phyloP scores from a whole-genome alignment of 2,113 vertebrate species.

The Castor canadensis region DNA sequence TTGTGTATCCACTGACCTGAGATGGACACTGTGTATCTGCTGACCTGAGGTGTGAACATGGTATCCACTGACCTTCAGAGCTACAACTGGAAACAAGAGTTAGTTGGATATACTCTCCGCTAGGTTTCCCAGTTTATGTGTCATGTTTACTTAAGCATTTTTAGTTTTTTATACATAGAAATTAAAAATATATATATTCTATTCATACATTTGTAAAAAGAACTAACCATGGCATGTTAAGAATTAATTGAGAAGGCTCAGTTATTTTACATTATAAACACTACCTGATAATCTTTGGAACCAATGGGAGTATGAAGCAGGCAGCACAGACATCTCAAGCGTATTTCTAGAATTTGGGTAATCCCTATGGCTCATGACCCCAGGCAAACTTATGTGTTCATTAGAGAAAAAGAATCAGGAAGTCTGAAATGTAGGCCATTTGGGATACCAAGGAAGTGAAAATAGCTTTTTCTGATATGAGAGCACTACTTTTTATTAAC shows the following conservation, averaged over 20 bases:
- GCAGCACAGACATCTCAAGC: background rate
- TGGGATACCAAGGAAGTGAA: slow-evolving; percentile 54
- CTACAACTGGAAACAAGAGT: background rate
- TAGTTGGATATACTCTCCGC: background rate
- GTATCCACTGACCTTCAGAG: background rate
- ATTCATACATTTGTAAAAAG: background rate
- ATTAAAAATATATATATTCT: background rate
- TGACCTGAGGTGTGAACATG: background rate
- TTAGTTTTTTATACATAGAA: background rate
- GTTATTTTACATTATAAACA: background rate
- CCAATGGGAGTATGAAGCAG: slow-evolving; percentile 1
- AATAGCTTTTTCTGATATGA: slow-evolving; percentile 43
- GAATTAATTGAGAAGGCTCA: slow-evolving; percentile 33
- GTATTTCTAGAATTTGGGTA: slow-evolving; percentile 5
- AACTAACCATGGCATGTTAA: background rate
- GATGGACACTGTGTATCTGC: too few relatives aligned
- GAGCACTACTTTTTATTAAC: slow-evolving; percentile 53
- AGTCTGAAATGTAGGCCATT: slow-evolving; percentile 6
- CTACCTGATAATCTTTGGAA: background rate
- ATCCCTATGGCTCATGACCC: slow-evolving; percentile 39
- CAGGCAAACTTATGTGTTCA: slow-evolving; percentile 30
- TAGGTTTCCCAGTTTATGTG: too few relatives aligned
- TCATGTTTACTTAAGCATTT: background rate
- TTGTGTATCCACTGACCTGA: too few relatives aligned
- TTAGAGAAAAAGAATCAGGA: slow-evolving; percentile 46